These are phyloP conservation scores for Hypotaenidia philippensis DNA, from an alignment of 2,797 vertebrate genomes.

Conservation along the genomic window DNA sequence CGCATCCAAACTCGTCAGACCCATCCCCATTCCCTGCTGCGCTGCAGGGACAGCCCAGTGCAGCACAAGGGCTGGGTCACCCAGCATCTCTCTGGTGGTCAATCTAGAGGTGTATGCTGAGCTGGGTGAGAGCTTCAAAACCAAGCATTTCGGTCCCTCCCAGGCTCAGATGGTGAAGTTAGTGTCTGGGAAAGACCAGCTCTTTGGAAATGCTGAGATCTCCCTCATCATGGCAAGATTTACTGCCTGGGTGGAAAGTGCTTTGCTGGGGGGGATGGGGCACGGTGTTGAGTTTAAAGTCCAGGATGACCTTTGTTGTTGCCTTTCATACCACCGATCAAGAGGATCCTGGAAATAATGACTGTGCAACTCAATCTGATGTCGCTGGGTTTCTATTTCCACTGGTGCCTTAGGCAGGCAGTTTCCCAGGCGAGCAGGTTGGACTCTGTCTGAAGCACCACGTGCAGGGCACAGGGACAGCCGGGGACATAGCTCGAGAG, in stretches of 20 bases:
- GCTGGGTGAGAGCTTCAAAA: neutral
- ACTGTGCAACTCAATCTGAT: conserved; percentile 51
- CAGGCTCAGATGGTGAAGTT: neutral
- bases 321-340: conserved; percentile 65
- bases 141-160: neutral
- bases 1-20: neutral
- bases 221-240: neutral
- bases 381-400: neutral
- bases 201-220: neutral
- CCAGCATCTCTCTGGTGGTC: accelerated
- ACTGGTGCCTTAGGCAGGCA: neutral
- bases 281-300: conserved; percentile 65
- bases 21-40: accelerated
- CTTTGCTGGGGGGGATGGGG: conserved; percentile 49
- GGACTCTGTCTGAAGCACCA: neutral
- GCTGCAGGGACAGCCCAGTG: neutral
- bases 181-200: neutral
- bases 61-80: neutral
- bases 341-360: conserved; percentile 68
- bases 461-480: neutral
- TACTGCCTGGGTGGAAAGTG: conserved; percentile 38
- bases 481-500: neutral
- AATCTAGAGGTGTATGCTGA: accelerated
- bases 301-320: conserved; percentile 73
- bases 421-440: conserved; percentile 9